A percentile compares a stretch with the other conserved stretches of the same genome.
Conservation (phyloP, 2,888 invertebrate genomes). For the Bimastos eiseni region DNA sequence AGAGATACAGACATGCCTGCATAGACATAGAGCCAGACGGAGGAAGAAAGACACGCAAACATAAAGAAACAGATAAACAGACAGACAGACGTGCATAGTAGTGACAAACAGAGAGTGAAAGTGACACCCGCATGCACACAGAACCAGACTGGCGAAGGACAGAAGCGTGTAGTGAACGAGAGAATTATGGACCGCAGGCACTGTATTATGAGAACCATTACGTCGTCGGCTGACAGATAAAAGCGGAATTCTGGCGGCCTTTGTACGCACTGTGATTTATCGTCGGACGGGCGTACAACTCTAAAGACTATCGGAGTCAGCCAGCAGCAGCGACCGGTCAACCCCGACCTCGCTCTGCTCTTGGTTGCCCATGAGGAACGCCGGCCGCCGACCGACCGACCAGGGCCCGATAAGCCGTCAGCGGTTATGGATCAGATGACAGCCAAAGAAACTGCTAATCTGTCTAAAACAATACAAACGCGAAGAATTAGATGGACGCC, state of each 20-base stretch:
- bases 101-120: neutral
- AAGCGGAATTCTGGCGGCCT: conserved; percentile 24
- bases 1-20: neutral
- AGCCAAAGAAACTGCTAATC: conserved; percentile 26
- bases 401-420: conserved; percentile 25
- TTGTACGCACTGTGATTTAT: conserved; percentile 25
- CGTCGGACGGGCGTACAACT: neutral
- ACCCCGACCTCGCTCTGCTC: conserved; percentile 23
- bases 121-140: neutral
- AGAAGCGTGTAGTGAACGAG: neutral
- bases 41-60: neutral
- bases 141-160: neutral
- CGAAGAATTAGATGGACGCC: conserved; percentile 13
- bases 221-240: conserved; percentile 19
- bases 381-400: neutral
- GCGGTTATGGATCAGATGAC: conserved; percentile 32
- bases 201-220: conserved; percentile 23
- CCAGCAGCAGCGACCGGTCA: conserved; percentile 24
- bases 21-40: neutral
- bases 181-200: neutral
- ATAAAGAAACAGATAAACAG: neutral
- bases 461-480: conserved; percentile 28
- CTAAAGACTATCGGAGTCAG: conserved; percentile 29
- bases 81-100: neutral
- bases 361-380: conserved; percentile 27